Conservation (phyloP, 2,888 invertebrate species). For the Tethea ocularis region DNA sequence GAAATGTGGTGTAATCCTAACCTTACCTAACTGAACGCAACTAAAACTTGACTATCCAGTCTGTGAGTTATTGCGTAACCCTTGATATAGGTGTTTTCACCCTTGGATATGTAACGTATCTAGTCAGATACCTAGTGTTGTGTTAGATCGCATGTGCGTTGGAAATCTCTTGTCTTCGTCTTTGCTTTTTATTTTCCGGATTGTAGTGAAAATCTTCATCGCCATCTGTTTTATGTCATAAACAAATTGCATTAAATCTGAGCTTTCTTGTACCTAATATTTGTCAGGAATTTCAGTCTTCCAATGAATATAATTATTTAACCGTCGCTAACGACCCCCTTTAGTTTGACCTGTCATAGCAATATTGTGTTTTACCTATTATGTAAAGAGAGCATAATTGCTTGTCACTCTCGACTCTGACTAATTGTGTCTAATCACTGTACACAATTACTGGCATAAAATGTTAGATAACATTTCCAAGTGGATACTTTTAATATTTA, state of each 20-base stretch:
- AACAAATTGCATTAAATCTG: not conserved
- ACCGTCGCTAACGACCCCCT: conserved; percentile 22
- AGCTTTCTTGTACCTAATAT: not conserved
- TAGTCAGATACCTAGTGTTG: conserved; percentile 20
- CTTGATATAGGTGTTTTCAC: conserved; percentile 33
- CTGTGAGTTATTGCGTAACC: conserved; percentile 34
- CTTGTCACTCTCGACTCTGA: conserved; percentile 26
- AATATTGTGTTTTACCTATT: conserved; percentile 28
- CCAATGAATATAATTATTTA: not conserved
- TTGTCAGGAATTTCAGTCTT: not conserved
- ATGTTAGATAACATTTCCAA: conserved; percentile 47
- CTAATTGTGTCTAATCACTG: conserved; percentile 49
- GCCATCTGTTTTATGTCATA: not conserved
- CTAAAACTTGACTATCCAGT: conserved; percentile 41
- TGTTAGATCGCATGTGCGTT: conserved; percentile 28
- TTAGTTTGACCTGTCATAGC: conserved; percentile 38
- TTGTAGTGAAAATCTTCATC: not conserved
- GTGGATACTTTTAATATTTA: conserved; percentile 28
- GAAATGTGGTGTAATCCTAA: conserved; percentile 53
- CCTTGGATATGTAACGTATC: conserved; percentile 32
- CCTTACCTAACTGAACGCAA: conserved; percentile 69
- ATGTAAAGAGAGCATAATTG: conserved; percentile 35
- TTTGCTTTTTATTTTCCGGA: not conserved
- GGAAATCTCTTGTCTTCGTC: not conserved
- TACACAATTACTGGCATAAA: conserved; percentile 40